Conservation (phyloP, 2,888 invertebrate genomes). For the Macaria notata region DNA sequence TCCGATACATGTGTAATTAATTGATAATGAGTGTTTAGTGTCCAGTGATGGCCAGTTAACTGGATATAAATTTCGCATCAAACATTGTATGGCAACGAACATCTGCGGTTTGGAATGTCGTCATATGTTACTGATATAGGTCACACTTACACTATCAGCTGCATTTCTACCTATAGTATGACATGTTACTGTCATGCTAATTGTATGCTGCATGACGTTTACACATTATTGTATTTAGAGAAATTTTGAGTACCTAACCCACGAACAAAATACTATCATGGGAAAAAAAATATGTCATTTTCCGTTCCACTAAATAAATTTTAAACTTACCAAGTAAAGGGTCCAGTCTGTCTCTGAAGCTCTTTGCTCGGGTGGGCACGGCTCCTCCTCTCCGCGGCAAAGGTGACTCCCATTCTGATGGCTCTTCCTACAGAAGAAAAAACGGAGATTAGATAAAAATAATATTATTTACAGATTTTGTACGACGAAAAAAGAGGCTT, state of each 20-base stretch:
- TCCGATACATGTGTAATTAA: slow-evolving; percentile 57
- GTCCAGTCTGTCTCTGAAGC: slow-evolving; percentile 90
- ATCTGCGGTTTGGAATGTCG: slow-evolving; percentile 37
- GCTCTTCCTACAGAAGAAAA: slow-evolving; percentile 58
- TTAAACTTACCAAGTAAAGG: slow-evolving; percentile 85
- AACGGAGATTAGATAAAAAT: too few species aligned
- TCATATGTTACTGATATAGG: slow-evolving; percentile 12
- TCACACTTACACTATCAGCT: slow-evolving; percentile 12
- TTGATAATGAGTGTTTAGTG: slow-evolving; percentile 53
- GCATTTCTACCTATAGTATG: background rate
- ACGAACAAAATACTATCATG: too few species aligned
- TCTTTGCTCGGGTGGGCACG: slow-evolving; percentile 83
- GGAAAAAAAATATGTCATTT: too few species aligned
- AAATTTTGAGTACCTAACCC: too few species aligned
- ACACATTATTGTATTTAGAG: too few species aligned
- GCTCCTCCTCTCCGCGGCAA: slow-evolving; percentile 59
- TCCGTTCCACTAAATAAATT: too few species aligned
- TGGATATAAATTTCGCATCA: slow-evolving; percentile 30
- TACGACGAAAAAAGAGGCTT: too few species aligned
- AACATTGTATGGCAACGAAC: slow-evolving; percentile 30
- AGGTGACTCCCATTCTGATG: slow-evolving; percentile 74
- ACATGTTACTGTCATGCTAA: too few species aligned
- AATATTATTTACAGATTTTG: too few species aligned
- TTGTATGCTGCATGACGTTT: too few species aligned
- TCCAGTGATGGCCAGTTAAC: slow-evolving; percentile 31